Evolutionary conservation across 2,888 invertebrate genomes (phyloP).

Genomic region (Dolomedes plantarius): DNA sequence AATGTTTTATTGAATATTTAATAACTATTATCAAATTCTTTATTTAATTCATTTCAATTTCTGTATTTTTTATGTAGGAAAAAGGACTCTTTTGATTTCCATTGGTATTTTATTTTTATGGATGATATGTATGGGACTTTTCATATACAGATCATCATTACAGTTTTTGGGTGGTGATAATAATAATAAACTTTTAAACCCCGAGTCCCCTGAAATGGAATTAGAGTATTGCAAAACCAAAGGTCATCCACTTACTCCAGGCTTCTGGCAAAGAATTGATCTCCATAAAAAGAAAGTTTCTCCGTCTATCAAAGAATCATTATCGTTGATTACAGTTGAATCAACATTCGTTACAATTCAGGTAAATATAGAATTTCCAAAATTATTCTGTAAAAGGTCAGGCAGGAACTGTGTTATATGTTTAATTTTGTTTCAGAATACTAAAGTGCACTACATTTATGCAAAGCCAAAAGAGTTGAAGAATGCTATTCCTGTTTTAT

Average conservation of each 20-base stretch:
- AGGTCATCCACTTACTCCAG: slow-evolving; percentile 13
- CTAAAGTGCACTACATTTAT: slow-evolving; percentile 50
- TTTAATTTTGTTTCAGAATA: slow-evolving; percentile 20
- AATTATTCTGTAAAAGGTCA: not conserved
- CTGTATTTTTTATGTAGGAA: not conserved
- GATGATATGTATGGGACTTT: not conserved
- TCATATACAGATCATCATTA: slow-evolving; percentile 14
- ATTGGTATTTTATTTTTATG: not conserved
- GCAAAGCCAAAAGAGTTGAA: slow-evolving; percentile 17
- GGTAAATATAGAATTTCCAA: too few relatives aligned
- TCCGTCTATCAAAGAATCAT: not conserved
- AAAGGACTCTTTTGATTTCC: not conserved
- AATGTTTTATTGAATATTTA: too few relatives aligned
- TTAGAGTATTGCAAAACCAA: slow-evolving; percentile 18
- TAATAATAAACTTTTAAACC: not conserved
- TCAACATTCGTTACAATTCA: slow-evolving; percentile 24
- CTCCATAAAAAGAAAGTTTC: slow-evolving; percentile 30
- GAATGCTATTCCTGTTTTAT: slow-evolving; percentile 75
- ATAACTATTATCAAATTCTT: too few relatives aligned
- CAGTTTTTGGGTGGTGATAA: not conserved
- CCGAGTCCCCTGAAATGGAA: slow-evolving; percentile 26
- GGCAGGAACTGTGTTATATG: not conserved
- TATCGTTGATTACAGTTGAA: slow-evolving; percentile 10
- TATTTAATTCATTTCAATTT: too few relatives aligned
- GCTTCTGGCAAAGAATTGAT: slow-evolving; percentile 44